phyloP scores from a whole-genome alignment of 2,797 vertebrate genomes.

The Lepidocolaptes lacrymiger region DNA sequence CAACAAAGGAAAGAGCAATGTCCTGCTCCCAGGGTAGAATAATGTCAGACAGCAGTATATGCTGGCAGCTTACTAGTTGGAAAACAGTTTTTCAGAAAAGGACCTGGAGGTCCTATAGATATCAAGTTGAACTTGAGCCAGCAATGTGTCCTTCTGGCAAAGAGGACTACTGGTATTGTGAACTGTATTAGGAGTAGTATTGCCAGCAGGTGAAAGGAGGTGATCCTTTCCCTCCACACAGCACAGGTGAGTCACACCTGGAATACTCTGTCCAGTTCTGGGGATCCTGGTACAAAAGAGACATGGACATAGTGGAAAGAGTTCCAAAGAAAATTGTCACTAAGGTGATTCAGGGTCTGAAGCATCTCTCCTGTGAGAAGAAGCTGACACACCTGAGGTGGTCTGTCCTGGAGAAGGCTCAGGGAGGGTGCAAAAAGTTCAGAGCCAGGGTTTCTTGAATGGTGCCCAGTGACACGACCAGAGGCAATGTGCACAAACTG shows the following conservation, averaged over 20 bases:
- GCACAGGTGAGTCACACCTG: background rate
- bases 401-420: background rate
- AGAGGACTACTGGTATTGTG: background rate
- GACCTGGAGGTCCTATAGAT: background rate
- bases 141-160: background rate
- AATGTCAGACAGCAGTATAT: background rate
- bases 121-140: background rate
- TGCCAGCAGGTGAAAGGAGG: fast-evolving
- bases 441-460: background rate
- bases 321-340: background rate
- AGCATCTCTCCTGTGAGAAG: too few relatives aligned
- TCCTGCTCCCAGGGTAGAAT: background rate
- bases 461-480: background rate
- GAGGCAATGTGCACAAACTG: background rate
- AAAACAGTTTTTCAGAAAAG: background rate
- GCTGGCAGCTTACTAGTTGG: background rate
- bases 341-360: background rate
- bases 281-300: background rate
- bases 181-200: background rate
- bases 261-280: background rate
- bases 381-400: background rate
- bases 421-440: background rate
- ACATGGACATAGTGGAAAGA: background rate
- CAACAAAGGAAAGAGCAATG: background rate
- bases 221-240: background rate